phyloP scores from a whole-genome alignment of 1,140 invertebrate species.

The Acromyrmex charruanus region DNA sequence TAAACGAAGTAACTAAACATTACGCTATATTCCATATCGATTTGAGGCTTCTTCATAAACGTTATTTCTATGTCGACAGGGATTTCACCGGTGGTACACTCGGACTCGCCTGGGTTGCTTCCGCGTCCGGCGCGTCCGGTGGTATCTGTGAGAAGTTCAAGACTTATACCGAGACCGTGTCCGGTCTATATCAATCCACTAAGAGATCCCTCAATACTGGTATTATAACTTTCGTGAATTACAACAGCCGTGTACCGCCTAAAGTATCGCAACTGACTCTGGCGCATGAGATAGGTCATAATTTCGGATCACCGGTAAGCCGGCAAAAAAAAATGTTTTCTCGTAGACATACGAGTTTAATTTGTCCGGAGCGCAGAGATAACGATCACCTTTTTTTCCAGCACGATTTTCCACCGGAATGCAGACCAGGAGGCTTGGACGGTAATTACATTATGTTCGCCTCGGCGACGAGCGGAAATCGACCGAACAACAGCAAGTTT shows the following conservation, averaged over 20 bases:
- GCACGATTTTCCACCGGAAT: conserved; percentile 98
- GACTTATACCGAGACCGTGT: conserved; percentile 97
- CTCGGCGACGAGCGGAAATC: conserved; percentile 97
- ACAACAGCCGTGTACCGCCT: conserved; percentile 97
- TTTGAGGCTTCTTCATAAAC: neutral
- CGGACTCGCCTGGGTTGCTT: conserved; percentile 99
- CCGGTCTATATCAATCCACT: conserved; percentile 96
- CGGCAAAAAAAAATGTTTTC: neutral
- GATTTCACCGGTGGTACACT: conserved; percentile 99
- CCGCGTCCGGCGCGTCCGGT: conserved; percentile 97
- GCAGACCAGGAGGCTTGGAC: conserved; percentile 94
- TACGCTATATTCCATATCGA: too few relatives aligned
- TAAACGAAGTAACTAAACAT: conserved; percentile 50
- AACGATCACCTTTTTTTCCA: conserved; percentile 82
- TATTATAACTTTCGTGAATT: conserved; percentile 99
- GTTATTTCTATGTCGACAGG: conserved; percentile 83
- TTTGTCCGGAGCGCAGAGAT: neutral
- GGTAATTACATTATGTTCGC: conserved; percentile 99
- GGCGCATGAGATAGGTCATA: conserved; percentile 99
- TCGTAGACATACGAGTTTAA: neutral
- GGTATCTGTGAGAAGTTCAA: conserved; percentile 99
- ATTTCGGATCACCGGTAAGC: conserved; percentile 98
- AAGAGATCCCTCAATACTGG: conserved; percentile 99
- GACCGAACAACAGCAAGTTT: conserved; percentile 98
- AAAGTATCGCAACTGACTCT: conserved; percentile 99